A percentile compares a stretch with the other conserved stretches of the same genome.
Conservation (phyloP, 2,888 invertebrate genomes). For the Mimachlamys varia region DNA sequence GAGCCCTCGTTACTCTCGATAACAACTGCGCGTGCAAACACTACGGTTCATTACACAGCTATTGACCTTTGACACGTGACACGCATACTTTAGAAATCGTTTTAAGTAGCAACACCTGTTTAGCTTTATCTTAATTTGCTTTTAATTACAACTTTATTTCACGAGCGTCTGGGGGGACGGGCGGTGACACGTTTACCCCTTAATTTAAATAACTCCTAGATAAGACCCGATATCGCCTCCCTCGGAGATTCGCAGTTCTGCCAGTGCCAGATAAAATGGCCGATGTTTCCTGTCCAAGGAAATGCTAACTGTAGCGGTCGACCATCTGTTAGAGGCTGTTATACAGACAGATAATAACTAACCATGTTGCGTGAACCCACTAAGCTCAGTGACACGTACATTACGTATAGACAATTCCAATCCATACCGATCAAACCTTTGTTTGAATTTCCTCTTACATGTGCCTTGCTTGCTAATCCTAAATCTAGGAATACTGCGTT, state of each 20-base stretch:
- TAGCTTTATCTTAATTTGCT: conserved; percentile 45
- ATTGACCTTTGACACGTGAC: conserved; percentile 31
- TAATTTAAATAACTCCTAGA: conserved; percentile 13
- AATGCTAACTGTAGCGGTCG: neutral
- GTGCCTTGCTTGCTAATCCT: too few species aligned
- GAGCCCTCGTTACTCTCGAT: neutral
- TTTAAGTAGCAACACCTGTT: conserved; percentile 49
- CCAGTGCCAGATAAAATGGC: conserved; percentile 9
- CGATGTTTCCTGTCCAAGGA: conserved; percentile 5
- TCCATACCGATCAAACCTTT: too few species aligned
- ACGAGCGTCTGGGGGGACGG: conserved; percentile 18
- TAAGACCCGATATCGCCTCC: neutral
- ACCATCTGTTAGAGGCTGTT: neutral
- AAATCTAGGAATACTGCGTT: too few species aligned
- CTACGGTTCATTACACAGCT: conserved; percentile 25
- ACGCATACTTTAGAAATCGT: conserved; percentile 29
- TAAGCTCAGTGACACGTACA: too few species aligned
- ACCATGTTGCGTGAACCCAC: too few species aligned
- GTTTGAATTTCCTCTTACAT: too few species aligned
- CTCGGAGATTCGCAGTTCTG: conserved; percentile 31
- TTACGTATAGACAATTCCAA: too few species aligned
- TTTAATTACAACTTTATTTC: conserved; percentile 49
- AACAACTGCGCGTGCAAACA: conserved; percentile 26
- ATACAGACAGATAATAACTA: neutral
- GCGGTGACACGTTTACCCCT: conserved; percentile 14